A percentile compares a stretch with the other conserved stretches of the same genome.
phyloP scores from a whole-genome alignment of 1,140 invertebrate species.

The Teleogryllus occipitalis region DNA sequence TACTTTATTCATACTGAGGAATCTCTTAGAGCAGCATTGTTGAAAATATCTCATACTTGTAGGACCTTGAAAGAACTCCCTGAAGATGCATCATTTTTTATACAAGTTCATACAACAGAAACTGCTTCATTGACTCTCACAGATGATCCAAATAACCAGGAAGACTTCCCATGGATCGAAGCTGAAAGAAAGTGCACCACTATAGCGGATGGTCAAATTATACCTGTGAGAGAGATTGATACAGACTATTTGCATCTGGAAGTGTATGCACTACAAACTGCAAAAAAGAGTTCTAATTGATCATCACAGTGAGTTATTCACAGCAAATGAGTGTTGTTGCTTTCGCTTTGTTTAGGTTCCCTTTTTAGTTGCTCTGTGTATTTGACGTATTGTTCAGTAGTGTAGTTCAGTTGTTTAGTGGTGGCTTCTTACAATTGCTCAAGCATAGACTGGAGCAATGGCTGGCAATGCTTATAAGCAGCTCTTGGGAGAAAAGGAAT shows the following conservation, averaged over 20 bases:
- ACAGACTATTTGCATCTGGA: neutral
- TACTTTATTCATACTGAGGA: constrained; percentile 51
- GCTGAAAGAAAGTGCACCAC: constrained; percentile 23
- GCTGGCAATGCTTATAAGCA: too few species aligned
- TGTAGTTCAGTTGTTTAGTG: too few species aligned
- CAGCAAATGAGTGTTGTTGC: too few species aligned
- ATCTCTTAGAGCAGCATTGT: constrained; percentile 46
- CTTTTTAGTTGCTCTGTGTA: too few species aligned
- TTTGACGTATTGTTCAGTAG: too few species aligned
- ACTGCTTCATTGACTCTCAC: constrained; percentile 39
- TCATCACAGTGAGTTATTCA: too few species aligned
- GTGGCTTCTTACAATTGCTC: too few species aligned
- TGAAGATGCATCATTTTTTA: constrained; percentile 43
- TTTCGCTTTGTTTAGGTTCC: too few species aligned
- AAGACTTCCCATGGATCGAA: constrained; percentile 47
- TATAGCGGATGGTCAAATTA: neutral
- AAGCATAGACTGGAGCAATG: too few species aligned
- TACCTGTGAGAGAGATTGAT: neutral
- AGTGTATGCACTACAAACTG: neutral
- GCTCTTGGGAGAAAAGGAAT: too few species aligned
- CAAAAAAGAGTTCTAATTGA: too few species aligned
- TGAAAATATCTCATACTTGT: constrained; percentile 41
- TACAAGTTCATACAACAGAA: constrained; percentile 47
- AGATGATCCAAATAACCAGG: constrained; percentile 39
- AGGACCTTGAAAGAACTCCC: constrained; percentile 41